Base-by-base conservation (phyloP, 2,797 vertebrate genomes). In the Setipinna tenuifilis region DNA sequence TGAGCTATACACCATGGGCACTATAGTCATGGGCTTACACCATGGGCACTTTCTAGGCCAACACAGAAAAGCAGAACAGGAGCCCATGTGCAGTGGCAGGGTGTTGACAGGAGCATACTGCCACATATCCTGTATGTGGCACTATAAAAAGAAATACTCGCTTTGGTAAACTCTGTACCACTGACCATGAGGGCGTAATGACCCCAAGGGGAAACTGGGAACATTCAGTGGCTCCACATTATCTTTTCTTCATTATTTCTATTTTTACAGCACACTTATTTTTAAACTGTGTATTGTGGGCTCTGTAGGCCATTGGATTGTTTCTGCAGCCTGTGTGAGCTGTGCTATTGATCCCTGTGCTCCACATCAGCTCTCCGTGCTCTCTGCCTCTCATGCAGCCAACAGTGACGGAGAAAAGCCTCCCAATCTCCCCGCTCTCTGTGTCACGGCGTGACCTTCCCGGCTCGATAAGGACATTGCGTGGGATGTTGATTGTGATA, bases 401-500 rank as follows among this genome's bases (percentile, higher is more conserved):
- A 78, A 14, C 17, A 41, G 12, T 7, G 35, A 54, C 2, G 6
- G 0, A 78, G 16, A 78, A 35, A 44, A 7, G 7, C 71, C 2
- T 78, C 10, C 41, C 14, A 14, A 75, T 44, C 6, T 21, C 71
- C 41, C 31, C 17, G 0, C 35, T 44, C 0, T 78, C 71, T 78
- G 35, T 71, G 68, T 44, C 17, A 78, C 35, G 19, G 16, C 44
- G 71, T 19, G 14, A 44, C 35, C 71, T 78, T 44, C 19, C 16
- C 9, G 35, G 16, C 35, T 44, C 21, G 71, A 78, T 78, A 78
- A 78, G 35, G 71, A 35, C 35, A 78, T 31, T 44, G 71, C 19
- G 35, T 78, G 35, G 71, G 71, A 78, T 78, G 71, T 78, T 78
- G 71, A 78, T 78, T 78, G 31, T 44, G 71, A 78, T 78, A 21